Conservation (phyloP, 2,888 invertebrate species). For the Cylloceria caligata region DNA sequence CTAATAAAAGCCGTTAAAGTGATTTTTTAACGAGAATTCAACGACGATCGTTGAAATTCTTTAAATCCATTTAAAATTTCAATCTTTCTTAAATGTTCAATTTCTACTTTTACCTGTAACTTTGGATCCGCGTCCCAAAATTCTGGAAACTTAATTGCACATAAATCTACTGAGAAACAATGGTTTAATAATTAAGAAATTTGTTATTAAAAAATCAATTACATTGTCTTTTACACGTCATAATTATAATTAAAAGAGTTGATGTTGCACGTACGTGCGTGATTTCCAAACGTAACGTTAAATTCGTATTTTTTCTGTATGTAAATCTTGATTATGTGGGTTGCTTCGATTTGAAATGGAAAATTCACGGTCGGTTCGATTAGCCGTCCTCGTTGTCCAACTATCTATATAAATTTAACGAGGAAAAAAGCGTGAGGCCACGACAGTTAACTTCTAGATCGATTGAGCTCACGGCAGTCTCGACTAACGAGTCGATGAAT, state of each 20-base stretch:
- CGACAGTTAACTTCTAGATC: constrained; percentile 2
- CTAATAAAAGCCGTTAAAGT: too few relatives aligned
- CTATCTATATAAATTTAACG: constrained; percentile 61
- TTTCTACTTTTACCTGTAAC: too few relatives aligned
- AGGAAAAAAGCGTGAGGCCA: constrained; percentile 36
- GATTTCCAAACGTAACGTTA: background rate
- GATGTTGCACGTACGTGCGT: background rate
- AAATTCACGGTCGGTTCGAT: constrained; percentile 40
- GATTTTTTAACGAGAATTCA: too few relatives aligned
- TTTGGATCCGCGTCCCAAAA: too few relatives aligned
- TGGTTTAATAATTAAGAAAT: background rate
- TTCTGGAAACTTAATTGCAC: too few relatives aligned
- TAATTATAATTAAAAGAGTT: background rate
- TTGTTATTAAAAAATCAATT: background rate
- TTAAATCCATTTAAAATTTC: too few relatives aligned
- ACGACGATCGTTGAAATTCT: too few relatives aligned
- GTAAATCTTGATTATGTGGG: background rate
- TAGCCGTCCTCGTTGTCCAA: constrained; percentile 60
- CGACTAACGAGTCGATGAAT: constrained; percentile 66
- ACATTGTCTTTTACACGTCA: background rate
- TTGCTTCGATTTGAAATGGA: constrained; percentile 33
- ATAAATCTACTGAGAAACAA: too few relatives aligned
- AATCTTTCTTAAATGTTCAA: too few relatives aligned
- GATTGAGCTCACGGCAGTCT: constrained; percentile 38
- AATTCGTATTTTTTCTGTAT: background rate